A percentile compares a stretch with the other conserved stretches of the same genome.
phyloP scores from a whole-genome alignment of 1,140 invertebrate species.

The Hycleus phaleratus region DNA sequence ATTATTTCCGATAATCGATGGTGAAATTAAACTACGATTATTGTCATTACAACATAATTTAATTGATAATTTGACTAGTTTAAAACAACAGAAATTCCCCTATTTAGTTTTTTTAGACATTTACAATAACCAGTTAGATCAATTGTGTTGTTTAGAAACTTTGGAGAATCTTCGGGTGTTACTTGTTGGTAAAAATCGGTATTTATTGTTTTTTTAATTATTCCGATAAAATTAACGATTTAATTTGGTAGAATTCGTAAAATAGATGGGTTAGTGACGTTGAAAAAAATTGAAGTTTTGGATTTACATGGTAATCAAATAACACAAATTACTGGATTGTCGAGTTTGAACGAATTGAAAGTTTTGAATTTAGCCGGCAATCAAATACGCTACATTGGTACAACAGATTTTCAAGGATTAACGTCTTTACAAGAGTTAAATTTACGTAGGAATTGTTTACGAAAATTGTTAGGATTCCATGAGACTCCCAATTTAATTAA shows the following conservation, averaged over 20 bases:
- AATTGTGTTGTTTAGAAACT: slow-evolving; percentile 65
- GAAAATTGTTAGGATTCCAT: slow-evolving; percentile 70
- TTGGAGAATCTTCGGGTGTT: slow-evolving; percentile 74
- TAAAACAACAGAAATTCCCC: slow-evolving; percentile 52
- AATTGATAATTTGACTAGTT: slow-evolving; percentile 65
- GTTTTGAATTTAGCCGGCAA: slow-evolving; percentile 89
- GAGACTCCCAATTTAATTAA: slow-evolving; percentile 73
- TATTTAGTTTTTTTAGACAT: slow-evolving; percentile 86
- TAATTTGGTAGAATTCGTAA: slow-evolving; percentile 54
- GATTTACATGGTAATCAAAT: slow-evolving; percentile 89
- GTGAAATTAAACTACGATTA: slow-evolving; percentile 67
- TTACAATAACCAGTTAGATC: slow-evolving; percentile 89
- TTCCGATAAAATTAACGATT: background rate
- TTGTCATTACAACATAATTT: slow-evolving; percentile 87
- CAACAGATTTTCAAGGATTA: slow-evolving; percentile 67
- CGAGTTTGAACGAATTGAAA: slow-evolving; percentile 60
- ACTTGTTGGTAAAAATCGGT: slow-evolving; percentile 82
- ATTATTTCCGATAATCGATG: slow-evolving; percentile 68
- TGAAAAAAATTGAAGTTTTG: slow-evolving; percentile 74
- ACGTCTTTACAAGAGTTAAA: slow-evolving; percentile 75
- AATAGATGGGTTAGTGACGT: slow-evolving; percentile 65
- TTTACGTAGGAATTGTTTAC: slow-evolving; percentile 75
- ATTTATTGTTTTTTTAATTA: background rate
- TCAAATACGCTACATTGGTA: slow-evolving; percentile 65
- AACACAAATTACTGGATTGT: slow-evolving; percentile 53